Evolutionary conservation across 2,797 vertebrate genomes (phyloP), one percentile per base, ranked within the genome.

Genomic region (Sciurus vulgaris): DNA sequence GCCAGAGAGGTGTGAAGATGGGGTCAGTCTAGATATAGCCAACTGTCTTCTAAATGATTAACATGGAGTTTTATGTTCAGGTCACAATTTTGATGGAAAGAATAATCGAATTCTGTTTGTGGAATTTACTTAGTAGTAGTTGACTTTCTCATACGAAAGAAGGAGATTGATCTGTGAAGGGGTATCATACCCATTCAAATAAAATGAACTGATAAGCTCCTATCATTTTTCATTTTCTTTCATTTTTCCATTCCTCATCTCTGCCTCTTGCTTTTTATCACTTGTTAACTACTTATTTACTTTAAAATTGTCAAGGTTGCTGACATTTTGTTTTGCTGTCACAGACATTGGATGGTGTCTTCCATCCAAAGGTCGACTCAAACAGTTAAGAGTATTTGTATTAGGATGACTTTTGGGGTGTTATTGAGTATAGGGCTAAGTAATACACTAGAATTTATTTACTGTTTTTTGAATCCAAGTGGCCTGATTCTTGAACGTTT

Each of bases 291-390:
- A 22, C 24, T 89, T 83, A 20, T 77, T 81, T 86, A 38, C 65
- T 86, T 95, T 92, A 77, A 81, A 94, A 77, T 92, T 82, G n/a
- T 65, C 30, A 59, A 65, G 17, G 14, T 89, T 78, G 92, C 47
- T 77, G 44, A 81, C 44, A 59, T 92, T 96, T 76, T 95, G 22
- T 86, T 92, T 94, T 76, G 70, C 11, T 72, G 47, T 92, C 17
- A 4, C 14, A 86, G 56, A 59, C 56, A 26, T 59, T 59, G 22
- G 22, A 35, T 82, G 41, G 76, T 49, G 61, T 94, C 24, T 95
- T 94, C 72, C 8, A 61, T 82, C 28, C 24, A 86, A 86, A 96
- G 38, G 18, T 77, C 85, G 54, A 82, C 22, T 91, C 72, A 82
- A 81, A 77, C 24, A 51, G 17, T 83, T 10, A 65, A 67, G 5